These are phyloP conservation scores for Gnathonemus echidnorhynchus DNA, from an alignment of 2,113 vertebrate genomes.

Conservation along the genomic window DNA sequence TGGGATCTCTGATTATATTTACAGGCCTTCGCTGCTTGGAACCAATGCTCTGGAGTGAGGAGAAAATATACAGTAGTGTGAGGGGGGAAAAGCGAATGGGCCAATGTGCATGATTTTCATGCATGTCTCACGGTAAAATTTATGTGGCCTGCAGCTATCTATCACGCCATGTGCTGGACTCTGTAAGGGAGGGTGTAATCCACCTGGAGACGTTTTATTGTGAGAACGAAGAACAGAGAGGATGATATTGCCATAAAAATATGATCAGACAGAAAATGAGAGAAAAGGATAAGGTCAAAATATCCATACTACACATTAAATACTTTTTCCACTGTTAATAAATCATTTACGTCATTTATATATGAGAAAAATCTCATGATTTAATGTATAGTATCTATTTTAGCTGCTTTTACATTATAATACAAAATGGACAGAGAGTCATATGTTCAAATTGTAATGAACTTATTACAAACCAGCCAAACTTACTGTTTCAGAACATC, in stretches of 20 bases:
- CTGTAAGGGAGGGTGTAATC: neutral
- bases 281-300: neutral
- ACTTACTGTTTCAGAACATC: neutral
- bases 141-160: neutral
- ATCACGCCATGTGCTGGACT: neutral
- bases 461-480: neutral
- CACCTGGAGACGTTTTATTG: neutral
- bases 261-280: neutral
- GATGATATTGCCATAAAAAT: neutral
- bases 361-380: neutral
- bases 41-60: neutral
- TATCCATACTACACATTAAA: neutral
- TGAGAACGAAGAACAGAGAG: neutral
- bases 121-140: neutral
- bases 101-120: neutral
- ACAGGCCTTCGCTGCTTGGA: neutral
- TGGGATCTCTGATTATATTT: neutral
- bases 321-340: neutral
- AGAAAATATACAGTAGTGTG: neutral
- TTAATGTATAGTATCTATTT: neutral
- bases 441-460: neutral
- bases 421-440: neutral
- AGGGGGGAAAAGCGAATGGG: neutral
- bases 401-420: neutral
- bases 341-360: neutral